Base-by-base conservation (phyloP, 2,888 invertebrate genomes). In the Entomobrya multifasciata region DNA sequence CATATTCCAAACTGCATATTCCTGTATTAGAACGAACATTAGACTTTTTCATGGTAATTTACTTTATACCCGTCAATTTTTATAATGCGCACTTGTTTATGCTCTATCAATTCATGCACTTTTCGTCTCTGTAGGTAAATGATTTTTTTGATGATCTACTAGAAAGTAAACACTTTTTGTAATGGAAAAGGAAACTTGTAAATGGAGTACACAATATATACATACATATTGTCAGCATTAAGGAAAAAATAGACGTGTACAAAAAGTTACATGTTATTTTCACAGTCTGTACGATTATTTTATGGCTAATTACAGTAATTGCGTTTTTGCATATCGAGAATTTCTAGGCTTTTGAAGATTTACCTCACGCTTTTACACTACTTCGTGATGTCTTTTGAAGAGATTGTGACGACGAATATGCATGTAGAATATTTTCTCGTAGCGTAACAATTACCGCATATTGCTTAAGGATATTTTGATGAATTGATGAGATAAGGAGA, bases 281-380 rank as follows among this genome's bases (percentile, higher is more conserved):
- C 36, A 6, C 72, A 55, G 67, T 74, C 22, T 41, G 57, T 36
- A 62, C 70, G 74, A 86, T 80, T 79, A 80, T 79, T 86, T 86
- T 86, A 86, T 80, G 76, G 80, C 86, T 86, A 86, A 86, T 86
- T 86, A 86, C 74, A 80, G 67, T 86, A 86, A 86, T 86, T 65
- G 76, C 81, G 74, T 81, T 86, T 81, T 77, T 67, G 86, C 80
- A 65, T 65, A 55, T 76, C 65, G 55, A 76, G 79, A 86, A 86
- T 81, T 36, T 36, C 36, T 86, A 80, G 74, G 57, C 76, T 27
- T 67, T 81, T 47, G 30, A 41, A 76, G 76, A 81, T 81, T 86
- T 86, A 47, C 41, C 76, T 86, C 86, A 86, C 86, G 80, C 81
- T 86, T 81, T 86, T 81, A 80, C 81, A 81, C 86, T 86, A 86